Conservation (phyloP, 2,113 vertebrate species). For the Pomatostomus ruficeps region DNA sequence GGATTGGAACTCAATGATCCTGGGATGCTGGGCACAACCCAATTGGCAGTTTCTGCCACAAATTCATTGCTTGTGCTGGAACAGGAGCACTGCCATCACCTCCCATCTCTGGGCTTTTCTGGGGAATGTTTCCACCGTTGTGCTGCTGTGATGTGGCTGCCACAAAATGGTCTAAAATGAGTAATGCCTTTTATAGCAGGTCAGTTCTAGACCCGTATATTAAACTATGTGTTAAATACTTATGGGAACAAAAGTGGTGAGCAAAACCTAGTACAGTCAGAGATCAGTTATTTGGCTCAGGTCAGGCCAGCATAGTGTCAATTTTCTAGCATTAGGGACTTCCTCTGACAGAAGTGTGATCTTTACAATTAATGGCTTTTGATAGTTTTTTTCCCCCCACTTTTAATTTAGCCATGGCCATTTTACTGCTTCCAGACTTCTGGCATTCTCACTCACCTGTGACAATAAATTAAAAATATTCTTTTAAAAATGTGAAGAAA, state of each 20-base stretch:
- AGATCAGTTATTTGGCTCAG: neutral
- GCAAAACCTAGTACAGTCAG: neutral
- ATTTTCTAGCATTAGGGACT: neutral
- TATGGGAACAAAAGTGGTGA: neutral
- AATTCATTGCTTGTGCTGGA: neutral
- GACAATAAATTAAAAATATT: neutral
- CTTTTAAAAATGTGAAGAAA: neutral
- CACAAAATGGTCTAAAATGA: neutral
- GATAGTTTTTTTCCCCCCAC: accelerated
- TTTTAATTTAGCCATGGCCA: neutral
- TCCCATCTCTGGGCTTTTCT: neutral
- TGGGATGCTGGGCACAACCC: neutral
- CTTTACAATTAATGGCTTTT: neutral
- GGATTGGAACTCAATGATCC: accelerated
- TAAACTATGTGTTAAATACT: neutral
- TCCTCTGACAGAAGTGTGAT: neutral
- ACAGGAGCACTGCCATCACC: neutral
- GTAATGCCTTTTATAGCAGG: neutral
- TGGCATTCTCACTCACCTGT: neutral
- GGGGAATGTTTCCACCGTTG: neutral
- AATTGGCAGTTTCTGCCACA: neutral
- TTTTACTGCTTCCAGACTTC: neutral
- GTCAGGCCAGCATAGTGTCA: neutral
- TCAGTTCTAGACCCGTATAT: neutral
- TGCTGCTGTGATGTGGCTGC: neutral